These are phyloP conservation scores for Smittia sp. DNA, from an alignment of 2,888 invertebrate species.

Conservation along the genomic window DNA sequence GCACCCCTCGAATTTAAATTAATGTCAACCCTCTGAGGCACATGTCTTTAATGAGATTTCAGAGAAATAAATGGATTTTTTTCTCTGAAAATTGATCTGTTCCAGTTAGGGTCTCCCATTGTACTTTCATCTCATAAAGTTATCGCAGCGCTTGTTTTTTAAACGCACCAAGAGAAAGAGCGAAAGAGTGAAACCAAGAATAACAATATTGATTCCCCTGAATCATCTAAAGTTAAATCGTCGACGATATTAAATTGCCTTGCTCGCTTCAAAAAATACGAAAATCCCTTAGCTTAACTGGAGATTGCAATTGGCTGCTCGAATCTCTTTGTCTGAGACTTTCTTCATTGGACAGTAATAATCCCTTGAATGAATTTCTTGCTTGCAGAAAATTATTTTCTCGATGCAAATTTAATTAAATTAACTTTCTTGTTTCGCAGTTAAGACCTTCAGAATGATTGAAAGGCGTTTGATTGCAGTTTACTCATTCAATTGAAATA, in stretches of 20 bases:
- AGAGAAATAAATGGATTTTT: slow-evolving; percentile 38
- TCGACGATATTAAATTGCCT: slow-evolving; percentile 31
- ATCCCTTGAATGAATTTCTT: slow-evolving; percentile 19
- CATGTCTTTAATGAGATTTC: slow-evolving; percentile 40
- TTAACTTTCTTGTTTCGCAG: slow-evolving; percentile 33
- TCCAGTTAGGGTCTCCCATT: slow-evolving; percentile 25
- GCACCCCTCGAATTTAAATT: slow-evolving; percentile 31
- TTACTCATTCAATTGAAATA: slow-evolving; percentile 26
- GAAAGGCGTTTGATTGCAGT: slow-evolving; percentile 35
- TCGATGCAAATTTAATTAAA: slow-evolving; percentile 40
- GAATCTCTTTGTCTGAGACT: not conserved
- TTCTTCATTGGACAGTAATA: slow-evolving; percentile 20
- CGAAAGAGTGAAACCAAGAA: not conserved
- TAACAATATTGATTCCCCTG: slow-evolving; percentile 32
- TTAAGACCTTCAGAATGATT: slow-evolving; percentile 37
- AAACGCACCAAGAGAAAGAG: too few species aligned
- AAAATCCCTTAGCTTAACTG: not conserved
- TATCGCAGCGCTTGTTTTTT: slow-evolving; percentile 1
- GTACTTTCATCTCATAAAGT: slow-evolving; percentile 29
- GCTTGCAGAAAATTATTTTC: not conserved
- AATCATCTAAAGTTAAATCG: slow-evolving; percentile 12
- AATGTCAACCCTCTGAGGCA: slow-evolving; percentile 40
- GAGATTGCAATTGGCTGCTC: slow-evolving; percentile 10
- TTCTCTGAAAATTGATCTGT: slow-evolving; percentile 35
- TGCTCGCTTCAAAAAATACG: slow-evolving; percentile 12